A percentile compares a stretch with the other conserved stretches of the same genome.
Evolutionary conservation across 2,113 vertebrate genomes (phyloP).

Genomic region (Pheucticus melanocephalus): DNA sequence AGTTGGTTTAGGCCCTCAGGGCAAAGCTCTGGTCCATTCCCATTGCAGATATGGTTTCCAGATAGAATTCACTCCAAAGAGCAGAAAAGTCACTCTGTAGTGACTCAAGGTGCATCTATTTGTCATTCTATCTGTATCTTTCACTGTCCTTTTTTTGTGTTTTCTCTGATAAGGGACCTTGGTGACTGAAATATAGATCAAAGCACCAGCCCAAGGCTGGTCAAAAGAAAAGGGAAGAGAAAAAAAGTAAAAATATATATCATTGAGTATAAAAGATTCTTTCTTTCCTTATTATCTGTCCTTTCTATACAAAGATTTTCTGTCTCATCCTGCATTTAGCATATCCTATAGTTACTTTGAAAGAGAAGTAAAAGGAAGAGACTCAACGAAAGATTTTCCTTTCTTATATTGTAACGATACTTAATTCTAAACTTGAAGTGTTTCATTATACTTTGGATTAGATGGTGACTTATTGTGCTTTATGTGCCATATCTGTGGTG

Average conservation of each 20-base stretch:
- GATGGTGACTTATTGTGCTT: background rate
- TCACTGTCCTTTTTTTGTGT: background rate
- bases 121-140: constrained; percentile 24
- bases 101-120: constrained; percentile 14
- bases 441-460: background rate
- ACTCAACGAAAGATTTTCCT: background rate
- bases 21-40: background rate
- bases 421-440: background rate
- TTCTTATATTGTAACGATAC: background rate
- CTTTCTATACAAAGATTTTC: constrained; percentile 6
- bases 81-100: background rate
- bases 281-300: background rate
- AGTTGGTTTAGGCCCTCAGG: background rate
- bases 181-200: constrained; percentile 62
- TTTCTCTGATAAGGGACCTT: constrained; percentile 58
- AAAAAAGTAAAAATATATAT: background rate
- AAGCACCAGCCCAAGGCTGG: constrained; percentile 31
- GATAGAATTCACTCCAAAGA: constrained; percentile 19
- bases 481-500: background rate
- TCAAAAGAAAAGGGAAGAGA: constrained; percentile 5
- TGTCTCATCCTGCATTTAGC: background rate
- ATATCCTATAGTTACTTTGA: background rate
- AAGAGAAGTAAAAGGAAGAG: background rate
- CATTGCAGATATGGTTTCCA: background rate
- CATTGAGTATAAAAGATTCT: background rate